Percentiles rank a stretch among this genome's conserved stretches.
These are phyloP conservation scores for Apantesis nais DNA, from an alignment of 2,888 invertebrate species.

Conservation along the genomic window DNA sequence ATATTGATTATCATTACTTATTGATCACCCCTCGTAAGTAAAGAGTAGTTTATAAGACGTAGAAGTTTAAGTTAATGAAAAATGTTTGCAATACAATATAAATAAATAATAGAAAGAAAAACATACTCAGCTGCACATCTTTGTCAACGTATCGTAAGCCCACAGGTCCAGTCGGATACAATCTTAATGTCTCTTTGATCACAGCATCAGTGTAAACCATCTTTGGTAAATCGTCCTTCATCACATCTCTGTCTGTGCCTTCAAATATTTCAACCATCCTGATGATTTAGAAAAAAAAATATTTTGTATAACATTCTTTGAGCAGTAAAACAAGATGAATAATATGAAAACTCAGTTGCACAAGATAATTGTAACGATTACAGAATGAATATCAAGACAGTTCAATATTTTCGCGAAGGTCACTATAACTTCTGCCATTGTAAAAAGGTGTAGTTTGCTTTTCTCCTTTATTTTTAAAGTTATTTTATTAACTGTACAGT, in stretches of 20 bases:
- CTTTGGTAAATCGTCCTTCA: conserved; percentile 55
- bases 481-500: too few relatives aligned
- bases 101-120: neutral
- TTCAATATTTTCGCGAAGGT: neutral
- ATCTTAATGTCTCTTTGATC: conserved; percentile 57
- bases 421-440: neutral
- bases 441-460: too few relatives aligned
- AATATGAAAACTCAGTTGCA: neutral
- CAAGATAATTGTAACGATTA: neutral
- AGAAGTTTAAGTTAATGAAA: too few relatives aligned
- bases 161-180: conserved; percentile 55
- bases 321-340: neutral
- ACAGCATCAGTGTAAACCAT: conserved; percentile 61
- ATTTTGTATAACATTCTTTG: too few relatives aligned
- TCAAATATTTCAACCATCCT: conserved; percentile 47
- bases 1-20: too few relatives aligned
- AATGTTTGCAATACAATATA: neutral
- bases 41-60: too few relatives aligned
- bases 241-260: conserved; percentile 52
- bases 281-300: neutral
- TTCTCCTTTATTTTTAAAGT: too few relatives aligned
- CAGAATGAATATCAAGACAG: neutral
- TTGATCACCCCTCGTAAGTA: too few relatives aligned
- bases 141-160: conserved; percentile 51
- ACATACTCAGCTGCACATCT: conserved; percentile 60